Evolutionary conservation across 1,140 invertebrate species (phyloP).

Genomic region (Megathymus violae): DNA sequence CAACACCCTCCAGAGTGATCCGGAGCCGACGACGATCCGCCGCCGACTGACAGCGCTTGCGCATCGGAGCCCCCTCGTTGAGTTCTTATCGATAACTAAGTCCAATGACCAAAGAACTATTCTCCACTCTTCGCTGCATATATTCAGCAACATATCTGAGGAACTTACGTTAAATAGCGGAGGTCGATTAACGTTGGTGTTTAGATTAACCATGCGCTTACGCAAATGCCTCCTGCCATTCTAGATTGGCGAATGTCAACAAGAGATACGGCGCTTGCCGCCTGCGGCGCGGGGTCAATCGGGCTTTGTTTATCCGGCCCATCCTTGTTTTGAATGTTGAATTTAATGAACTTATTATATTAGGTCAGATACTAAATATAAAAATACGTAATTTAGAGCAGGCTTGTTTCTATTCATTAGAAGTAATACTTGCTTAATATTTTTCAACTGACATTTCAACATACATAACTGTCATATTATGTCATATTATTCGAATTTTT

Average conservation of each 20-base stretch:
- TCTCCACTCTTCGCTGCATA: constrained; percentile 7
- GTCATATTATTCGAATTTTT: too few relatives aligned
- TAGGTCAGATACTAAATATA: constrained; percentile 16
- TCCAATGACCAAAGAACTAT: constrained; percentile 46
- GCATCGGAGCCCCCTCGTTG: constrained; percentile 59
- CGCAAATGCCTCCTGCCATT: constrained; percentile 73
- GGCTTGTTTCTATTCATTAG: background rate
- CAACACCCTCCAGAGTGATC: constrained; percentile 48
- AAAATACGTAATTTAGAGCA: constrained; percentile 13
- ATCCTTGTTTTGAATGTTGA: constrained; percentile 43
- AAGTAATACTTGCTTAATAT: too few relatives aligned
- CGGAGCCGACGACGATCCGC: constrained; percentile 72
- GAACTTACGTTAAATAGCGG: background rate
- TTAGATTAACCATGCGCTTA: constrained; percentile 64
- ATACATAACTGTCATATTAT: too few relatives aligned
- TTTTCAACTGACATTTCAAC: too few relatives aligned
- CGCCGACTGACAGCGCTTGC: constrained; percentile 63
- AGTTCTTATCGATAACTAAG: constrained; percentile 58
- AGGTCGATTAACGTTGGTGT: constrained; percentile 49
- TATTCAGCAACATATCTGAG: background rate
- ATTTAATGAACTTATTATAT: constrained; percentile 31
- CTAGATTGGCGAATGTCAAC: constrained; percentile 74
- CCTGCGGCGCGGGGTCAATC: constrained; percentile 61
- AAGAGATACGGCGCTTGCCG: constrained; percentile 65
- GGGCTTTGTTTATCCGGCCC: constrained; percentile 57